Percentiles rank a stretch among this genome's conserved stretches.
Conservation (phyloP, 2,113 vertebrate genomes). For the Romanogobio albipinnatus region DNA sequence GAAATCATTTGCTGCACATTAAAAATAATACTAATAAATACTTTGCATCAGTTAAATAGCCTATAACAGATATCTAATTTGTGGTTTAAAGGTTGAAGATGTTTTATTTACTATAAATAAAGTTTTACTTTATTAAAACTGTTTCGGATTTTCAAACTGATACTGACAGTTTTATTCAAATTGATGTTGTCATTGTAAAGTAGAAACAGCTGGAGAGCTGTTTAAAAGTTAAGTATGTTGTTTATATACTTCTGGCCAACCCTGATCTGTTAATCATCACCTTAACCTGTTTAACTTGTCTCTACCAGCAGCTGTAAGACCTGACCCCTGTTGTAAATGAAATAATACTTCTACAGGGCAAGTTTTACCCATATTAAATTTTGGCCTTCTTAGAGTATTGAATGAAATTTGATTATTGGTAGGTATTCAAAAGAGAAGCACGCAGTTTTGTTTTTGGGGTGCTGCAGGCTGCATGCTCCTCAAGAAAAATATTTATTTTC, state of each 20-base stretch:
- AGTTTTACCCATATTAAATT: background rate
- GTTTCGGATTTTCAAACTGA: background rate
- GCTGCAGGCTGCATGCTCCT: background rate
- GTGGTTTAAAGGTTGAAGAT: background rate
- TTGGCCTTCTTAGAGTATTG: background rate
- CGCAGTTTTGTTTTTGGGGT: background rate
- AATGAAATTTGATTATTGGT: background rate
- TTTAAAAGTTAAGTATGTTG: background rate
- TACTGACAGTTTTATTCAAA: background rate
- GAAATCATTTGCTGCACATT: background rate
- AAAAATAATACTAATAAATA: background rate
- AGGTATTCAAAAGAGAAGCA: background rate
- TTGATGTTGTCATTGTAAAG: background rate
- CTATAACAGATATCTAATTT: constrained; percentile 2
- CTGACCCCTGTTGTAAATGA: background rate
- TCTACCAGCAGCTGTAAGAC: background rate
- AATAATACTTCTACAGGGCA: background rate
- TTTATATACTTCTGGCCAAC: background rate
- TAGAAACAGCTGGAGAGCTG: background rate
- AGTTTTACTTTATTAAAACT: background rate
- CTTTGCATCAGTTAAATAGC: background rate
- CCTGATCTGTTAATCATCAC: constrained; percentile 16
- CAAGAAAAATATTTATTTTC: background rate
- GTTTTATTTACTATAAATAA: background rate
- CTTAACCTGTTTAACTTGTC: background rate